Evolutionary conservation across 2,888 invertebrate species (phyloP), one percentile per base, ranked within the genome.

Genomic region (Dryomyza anilis): DNA sequence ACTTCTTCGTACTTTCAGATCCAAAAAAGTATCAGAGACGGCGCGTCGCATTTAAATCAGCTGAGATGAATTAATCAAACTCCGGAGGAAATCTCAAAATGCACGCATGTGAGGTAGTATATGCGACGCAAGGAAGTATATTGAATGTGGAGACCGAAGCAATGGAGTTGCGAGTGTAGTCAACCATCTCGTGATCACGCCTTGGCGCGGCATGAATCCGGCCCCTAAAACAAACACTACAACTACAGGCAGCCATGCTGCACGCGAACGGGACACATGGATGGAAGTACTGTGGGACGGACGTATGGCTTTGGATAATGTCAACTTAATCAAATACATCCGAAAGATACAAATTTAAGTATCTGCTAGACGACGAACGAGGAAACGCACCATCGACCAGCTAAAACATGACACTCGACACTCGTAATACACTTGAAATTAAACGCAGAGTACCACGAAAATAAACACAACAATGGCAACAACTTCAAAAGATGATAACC

Each of bases 401-500:
- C 29, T 46, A 58, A 58, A 58, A 58, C 58, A 58, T 46, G 58
- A 58, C 58, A 58, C 46, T 58, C 58, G 58, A 50, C 48, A 50
- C 30, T 23, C 36, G 43, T 12, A 45, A 53, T 52, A 55, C 46
- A 53, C 39, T 55, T 48, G 64, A 58, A 58, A 63, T n/a, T n/a
- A n/a, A n/a, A n/a, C n/a, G 43, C 25, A 43, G 33, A 36, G 21
- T 12, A 27, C 52, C 16, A 60, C 60, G 52, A 53, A 48, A 53
- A 33, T 33, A 46, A 59, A 12, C 58, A 55, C 48, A 55, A 63
- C 43, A 45, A 43, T 19, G 21, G 19, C 50, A 27, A 48, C 55
- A 67, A 62, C 39, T 29, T 0, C 12, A 29, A 19, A 14, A 29
- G n/a, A 30, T 30, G 66, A 65, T 67, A 68, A 78, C 78, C 75